Evolutionary conservation across 2,888 invertebrate genomes (phyloP).

Genomic region (Chaitophorus viminalis): DNA sequence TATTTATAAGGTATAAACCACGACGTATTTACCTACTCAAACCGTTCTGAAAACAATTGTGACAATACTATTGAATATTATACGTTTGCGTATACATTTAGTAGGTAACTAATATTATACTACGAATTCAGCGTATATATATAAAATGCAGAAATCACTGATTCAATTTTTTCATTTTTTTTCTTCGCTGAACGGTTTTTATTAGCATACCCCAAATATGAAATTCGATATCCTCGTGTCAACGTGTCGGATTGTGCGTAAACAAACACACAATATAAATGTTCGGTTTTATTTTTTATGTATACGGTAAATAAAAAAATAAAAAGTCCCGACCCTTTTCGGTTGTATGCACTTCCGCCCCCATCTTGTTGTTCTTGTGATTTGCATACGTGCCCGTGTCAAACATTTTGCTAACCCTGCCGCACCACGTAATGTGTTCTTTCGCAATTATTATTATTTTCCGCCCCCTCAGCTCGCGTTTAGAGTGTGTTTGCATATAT

Average conservation of each 20-base stretch:
- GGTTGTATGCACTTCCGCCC: constrained; percentile 56
- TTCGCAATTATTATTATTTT: constrained; percentile 60
- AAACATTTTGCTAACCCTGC: constrained; percentile 56
- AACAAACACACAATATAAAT: constrained; percentile 54
- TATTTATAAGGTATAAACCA: not conserved
- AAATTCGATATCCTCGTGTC: constrained; percentile 44
- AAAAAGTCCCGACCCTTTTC: constrained; percentile 47
- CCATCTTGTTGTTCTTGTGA: constrained; percentile 58
- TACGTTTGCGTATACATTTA: not conserved
- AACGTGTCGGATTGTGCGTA: constrained; percentile 47
- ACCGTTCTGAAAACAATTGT: not conserved
- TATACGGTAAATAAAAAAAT: constrained; percentile 23
- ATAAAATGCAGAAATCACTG: constrained; percentile 43
- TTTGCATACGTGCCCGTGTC: constrained; percentile 61
- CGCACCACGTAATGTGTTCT: constrained; percentile 43
- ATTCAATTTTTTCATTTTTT: constrained; percentile 16
- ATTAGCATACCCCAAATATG: constrained; percentile 14
- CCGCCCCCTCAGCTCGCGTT: constrained; percentile 35
- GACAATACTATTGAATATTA: not conserved
- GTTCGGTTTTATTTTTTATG: constrained; percentile 36
- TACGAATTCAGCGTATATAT: constrained; percentile 39
- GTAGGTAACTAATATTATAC: not conserved
- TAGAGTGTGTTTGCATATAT: not conserved
- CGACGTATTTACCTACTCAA: not conserved
- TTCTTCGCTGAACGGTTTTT: constrained; percentile 24